Evolutionary conservation across 1,140 invertebrate species (phyloP).

Genomic region (Aleiodes sp.): DNA sequence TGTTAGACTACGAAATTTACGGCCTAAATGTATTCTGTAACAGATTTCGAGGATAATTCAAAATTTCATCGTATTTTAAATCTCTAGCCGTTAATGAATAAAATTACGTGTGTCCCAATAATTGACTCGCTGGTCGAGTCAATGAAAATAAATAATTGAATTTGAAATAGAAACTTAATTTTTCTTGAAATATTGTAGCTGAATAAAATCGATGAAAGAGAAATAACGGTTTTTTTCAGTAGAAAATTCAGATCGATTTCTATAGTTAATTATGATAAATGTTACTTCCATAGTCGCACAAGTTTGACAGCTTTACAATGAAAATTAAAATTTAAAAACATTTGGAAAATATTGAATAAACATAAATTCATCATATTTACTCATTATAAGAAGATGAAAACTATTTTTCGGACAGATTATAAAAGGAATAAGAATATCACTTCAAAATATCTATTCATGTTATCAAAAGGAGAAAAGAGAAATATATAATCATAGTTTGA

Average conservation of each 20-base stretch:
- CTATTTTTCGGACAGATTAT: neutral
- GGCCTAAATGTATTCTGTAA: neutral
- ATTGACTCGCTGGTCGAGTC: conserved; percentile 54
- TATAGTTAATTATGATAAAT: neutral
- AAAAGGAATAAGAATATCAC: neutral
- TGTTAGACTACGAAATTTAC: neutral
- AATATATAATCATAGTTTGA: neutral
- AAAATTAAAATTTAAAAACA: neutral
- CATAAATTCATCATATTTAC: neutral
- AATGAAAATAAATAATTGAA: conserved; percentile 2
- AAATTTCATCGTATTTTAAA: neutral
- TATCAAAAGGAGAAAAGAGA: neutral
- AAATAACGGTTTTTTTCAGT: too few relatives aligned
- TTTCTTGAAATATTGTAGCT: neutral
- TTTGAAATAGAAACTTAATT: neutral
- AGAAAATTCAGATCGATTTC: neutral
- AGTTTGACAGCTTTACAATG: neutral
- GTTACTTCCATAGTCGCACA: neutral
- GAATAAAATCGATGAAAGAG: too few relatives aligned
- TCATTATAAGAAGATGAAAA: neutral
- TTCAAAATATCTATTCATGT: neutral
- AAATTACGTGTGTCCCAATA: conserved; percentile 35
- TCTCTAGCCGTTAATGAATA: neutral
- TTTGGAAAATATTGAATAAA: too few relatives aligned
- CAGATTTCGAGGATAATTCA: neutral